Conservation (phyloP, 2,888 invertebrate genomes). For the Psococerastis gibbosa region DNA sequence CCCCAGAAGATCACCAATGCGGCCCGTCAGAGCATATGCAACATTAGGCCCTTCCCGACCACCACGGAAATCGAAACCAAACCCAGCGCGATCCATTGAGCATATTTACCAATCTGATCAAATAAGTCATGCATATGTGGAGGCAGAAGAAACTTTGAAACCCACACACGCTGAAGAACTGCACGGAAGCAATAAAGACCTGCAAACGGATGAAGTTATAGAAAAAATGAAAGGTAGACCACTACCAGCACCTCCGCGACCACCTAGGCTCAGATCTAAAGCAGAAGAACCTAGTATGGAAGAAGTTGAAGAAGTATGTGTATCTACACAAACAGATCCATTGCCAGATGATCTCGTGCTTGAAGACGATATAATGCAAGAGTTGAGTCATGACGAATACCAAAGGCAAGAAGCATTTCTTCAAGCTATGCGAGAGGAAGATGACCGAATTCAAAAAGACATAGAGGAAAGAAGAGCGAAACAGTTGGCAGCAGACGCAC, state of each 20-base stretch:
- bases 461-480: conserved; percentile 1
- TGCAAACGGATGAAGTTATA: conserved; percentile 55
- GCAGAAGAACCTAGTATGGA: conserved; percentile 13
- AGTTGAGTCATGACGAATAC: conserved; percentile 22
- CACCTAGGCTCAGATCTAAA: conserved; percentile 40
- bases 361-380: conserved; percentile 30
- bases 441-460: conserved; percentile 25
- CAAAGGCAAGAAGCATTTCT: conserved; percentile 26
- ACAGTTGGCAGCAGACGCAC: conserved; percentile 12
- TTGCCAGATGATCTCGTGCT: conserved; percentile 57
- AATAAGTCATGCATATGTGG: conserved; percentile 1
- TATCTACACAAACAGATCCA: conserved; percentile 72
- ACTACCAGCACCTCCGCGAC: conserved; percentile 68
- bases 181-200: conserved; percentile 26
- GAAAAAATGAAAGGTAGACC: conserved; percentile 73
- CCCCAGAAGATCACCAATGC: conserved; percentile 25
- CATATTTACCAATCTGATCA: neutral
- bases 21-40: conserved; percentile 39
- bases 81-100: neutral
- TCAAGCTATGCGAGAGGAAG: conserved; percentile 12
- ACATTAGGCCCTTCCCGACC: conserved; percentile 38
- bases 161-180: conserved; percentile 18
- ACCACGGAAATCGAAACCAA: conserved; percentile 31
- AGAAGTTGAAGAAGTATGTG: conserved; percentile 39
- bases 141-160: conserved; percentile 10